Evolutionary conservation across 2,113 vertebrate genomes (phyloP), one percentile per base, ranked within the genome.

Genomic region (Acrocephalus arundinaceus): DNA sequence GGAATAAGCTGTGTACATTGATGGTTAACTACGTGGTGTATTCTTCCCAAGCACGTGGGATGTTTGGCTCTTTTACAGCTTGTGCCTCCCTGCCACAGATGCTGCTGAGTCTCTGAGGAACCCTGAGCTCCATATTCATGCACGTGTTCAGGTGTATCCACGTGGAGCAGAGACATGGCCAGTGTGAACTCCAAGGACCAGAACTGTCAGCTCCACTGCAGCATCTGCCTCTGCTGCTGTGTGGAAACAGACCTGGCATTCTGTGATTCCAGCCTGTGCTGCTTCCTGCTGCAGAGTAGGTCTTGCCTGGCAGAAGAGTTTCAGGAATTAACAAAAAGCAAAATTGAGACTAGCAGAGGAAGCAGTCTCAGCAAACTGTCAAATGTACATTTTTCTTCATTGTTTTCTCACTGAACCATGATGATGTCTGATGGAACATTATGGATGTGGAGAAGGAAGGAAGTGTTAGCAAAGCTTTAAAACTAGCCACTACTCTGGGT

Each of bases 391-490:
- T 94, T 94, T 92, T 92, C 95, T 89, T 87, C 91, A 88, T 89
- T 87, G 91, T 91, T 91, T 96, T 52, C 71, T 90, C 41, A 45
- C 31, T 67, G 92, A 79, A 68, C 66, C 10, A 0, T 62, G 80
- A 13, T 76, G 73, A 27, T 85, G 41, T 87, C 85, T 79, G 91
- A 73, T 77, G 82, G 78, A 95, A 46, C 77, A 67, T 88, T 94
- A 88, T 85, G 78, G 94, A 95, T 91, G 59, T 19, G 35, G 63
- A 91, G 39, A 80, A 72, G 75, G 78, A 87, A 85, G 61, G 49
- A 96, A 80, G 30, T 31, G 46, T 58, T 93, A 84, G 76, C 72
- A 96, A 90, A 95, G 82, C 87, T 72, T 81, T 72, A 80, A 85
- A 78, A 41, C 61, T 78, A 85, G 31, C 52, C 75, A 24, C 65